Evolutionary conservation across 2,113 vertebrate species (phyloP).

Genomic region (Lates calcarifer): DNA sequence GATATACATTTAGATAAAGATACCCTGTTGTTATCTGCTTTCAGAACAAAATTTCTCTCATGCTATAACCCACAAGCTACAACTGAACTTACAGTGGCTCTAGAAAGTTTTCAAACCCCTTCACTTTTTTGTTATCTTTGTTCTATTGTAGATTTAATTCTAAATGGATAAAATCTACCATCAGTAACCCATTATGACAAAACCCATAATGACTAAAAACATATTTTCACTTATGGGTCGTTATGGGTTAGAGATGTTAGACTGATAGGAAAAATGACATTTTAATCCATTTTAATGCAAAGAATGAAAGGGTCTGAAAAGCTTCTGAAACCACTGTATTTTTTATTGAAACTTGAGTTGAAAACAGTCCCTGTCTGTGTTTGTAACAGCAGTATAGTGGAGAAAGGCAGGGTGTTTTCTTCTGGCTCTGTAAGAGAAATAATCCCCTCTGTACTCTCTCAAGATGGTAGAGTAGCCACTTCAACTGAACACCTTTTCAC

Average conservation of each 20-base stretch:
- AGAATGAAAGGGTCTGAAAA: no score
- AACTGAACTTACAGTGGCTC: neutral
- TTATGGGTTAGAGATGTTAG: no score
- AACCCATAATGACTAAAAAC: no score
- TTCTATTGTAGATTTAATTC: neutral
- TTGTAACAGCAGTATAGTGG: neutral
- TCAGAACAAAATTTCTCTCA: neutral
- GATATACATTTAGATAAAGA: neutral
- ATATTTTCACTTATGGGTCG: no score
- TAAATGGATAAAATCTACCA: no score
- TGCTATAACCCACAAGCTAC: neutral
- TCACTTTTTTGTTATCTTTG: no score
- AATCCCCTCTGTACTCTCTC: neutral
- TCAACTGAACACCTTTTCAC: no score
- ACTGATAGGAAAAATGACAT: no score
- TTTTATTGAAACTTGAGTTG: neutral
- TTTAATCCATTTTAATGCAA: no score
- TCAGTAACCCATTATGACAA: no score
- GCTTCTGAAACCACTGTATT: no score
- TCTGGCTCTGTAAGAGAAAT: neutral
- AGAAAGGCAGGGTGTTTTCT: conserved; percentile 17
- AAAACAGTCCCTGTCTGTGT: conserved; percentile 10
- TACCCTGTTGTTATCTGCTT: neutral
- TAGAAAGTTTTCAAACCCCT: no score
- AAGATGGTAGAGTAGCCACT: neutral